Base-by-base conservation (phyloP, 1,140 invertebrate species). In the Brachionus asplanchnoidis region DNA sequence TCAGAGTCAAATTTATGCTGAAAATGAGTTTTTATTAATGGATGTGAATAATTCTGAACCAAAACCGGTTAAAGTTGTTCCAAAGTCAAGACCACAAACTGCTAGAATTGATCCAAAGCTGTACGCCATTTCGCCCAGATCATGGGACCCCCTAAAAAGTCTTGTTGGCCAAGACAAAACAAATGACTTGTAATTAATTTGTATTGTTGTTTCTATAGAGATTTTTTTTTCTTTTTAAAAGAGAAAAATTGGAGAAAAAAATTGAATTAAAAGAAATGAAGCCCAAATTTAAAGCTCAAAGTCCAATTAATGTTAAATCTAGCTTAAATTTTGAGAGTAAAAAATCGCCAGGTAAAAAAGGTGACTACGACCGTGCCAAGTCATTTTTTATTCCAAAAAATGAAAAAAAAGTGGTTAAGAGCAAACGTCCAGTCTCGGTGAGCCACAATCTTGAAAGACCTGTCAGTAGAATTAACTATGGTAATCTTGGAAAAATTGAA, bases 31-130 rank as follows among this genome's bases (percentile, higher is more conserved):
- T 73, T 73, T 73, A 11, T 4, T 73, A 11, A 20, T 42, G n/a
- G 68, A 42, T 32, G 68, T 73, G 32, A 73, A 42, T 20, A 40
- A 17, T 23, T 28, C 2, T n/a, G 32, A 36, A 8, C 17, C 44
- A 73, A 20, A 73, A 42, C n/a, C 32, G 42, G 40, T 1, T 17
- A 42, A 42, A 73, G 32, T 42, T n/a, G 40, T 14, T 42, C 32
- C 68, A 17, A 68, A 68, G 32, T 68, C 66, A 68, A 73, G 68
- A 73, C 68, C 68, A 40, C 68, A 73, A 42, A 42, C 32, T 44
- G 11, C 68, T n/a, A 73, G 68, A 42, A 42, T 73, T 42, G 68
- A 73, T 42, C 68, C 68, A 44, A 73, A 73, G 9, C 6, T 73
- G 12, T 73, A 73, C 17, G 68, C 68, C 14, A 73, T 73, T 36